These are phyloP conservation scores for Protaetia brevitarsis DNA, from an alignment of 1,140 invertebrate genomes.

Conservation along the genomic window DNA sequence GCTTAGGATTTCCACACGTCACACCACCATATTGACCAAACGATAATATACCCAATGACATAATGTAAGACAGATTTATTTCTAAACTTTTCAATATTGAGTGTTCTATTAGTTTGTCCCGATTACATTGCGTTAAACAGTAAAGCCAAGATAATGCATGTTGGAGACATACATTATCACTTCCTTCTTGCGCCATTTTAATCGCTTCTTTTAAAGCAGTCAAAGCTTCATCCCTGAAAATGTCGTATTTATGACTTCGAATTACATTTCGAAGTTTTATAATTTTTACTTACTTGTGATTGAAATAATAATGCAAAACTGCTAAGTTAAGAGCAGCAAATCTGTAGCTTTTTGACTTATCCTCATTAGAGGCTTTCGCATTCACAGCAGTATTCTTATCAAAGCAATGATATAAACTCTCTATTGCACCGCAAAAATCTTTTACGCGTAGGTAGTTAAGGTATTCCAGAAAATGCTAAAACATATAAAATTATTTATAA, in stretches of 20 bases:
- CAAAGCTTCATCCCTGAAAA: slow-evolving; percentile 67
- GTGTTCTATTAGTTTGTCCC: slow-evolving; percentile 56
- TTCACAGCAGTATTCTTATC: slow-evolving; percentile 63
- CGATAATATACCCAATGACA: slow-evolving; percentile 63
- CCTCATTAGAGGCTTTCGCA: slow-evolving; percentile 52
- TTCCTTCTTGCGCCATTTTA: slow-evolving; percentile 81
- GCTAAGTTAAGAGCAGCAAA: slow-evolving; percentile 89
- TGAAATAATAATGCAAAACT: slow-evolving; percentile 81
- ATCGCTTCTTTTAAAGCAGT: slow-evolving; percentile 80
- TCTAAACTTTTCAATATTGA: slow-evolving; percentile 60
- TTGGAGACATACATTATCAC: slow-evolving; percentile 81
- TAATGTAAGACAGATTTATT: slow-evolving; percentile 58
- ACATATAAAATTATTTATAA: slow-evolving; percentile 33
- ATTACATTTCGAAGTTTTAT: neutral
- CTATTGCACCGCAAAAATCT: slow-evolving; percentile 81
- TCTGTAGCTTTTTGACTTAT: slow-evolving; percentile 72
- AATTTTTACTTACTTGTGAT: slow-evolving; percentile 65
- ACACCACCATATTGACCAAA: slow-evolving; percentile 53
- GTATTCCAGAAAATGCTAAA: slow-evolving; percentile 86
- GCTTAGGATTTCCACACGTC: slow-evolving; percentile 45
- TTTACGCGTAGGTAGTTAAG: slow-evolving; percentile 82
- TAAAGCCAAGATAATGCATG: slow-evolving; percentile 80
- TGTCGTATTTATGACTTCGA: neutral
- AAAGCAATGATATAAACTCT: slow-evolving; percentile 82
- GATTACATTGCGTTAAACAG: slow-evolving; percentile 52